Base-by-base conservation (phyloP, 1,140 invertebrate genomes). In the Cotesia typhae region DNA sequence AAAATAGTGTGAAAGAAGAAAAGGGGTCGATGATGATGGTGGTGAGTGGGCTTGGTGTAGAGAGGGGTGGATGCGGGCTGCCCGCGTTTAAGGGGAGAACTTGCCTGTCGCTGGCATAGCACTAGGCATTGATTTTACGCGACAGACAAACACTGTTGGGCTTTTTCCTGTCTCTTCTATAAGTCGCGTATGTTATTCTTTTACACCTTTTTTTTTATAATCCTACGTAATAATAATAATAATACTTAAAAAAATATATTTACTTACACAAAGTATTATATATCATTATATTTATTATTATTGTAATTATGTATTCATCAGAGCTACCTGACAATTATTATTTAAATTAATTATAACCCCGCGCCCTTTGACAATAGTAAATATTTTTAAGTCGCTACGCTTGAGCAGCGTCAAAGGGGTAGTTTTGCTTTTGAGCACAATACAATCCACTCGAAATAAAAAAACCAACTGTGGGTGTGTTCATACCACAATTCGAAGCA, bases 61-160 rank as follows among this genome's bases (percentile, higher is more conserved):
- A 47, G 41, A 41, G 65, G 73, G 70, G 41, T 70, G 51, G 68
- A n/a, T 37, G 51, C 57, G 52, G 70, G 63, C 67, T 20, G 61
- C 41, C 14, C 38, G 72, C 47, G 38, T 41, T 60, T 60, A 63
- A 63, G 71, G 74, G 77, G 79, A 75, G 69, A 78, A 75, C 67
- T 82, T 80, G 78, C 70, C 79, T 84, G 83, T 83, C 83, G 83
- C 79, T 77, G 79, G 74, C 78, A 70, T 77, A 78, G 74, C 78
- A 70, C 51, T 37, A 79, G 80, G 83, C 82, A 85, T 85, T 84
- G 84, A 85, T 85, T 85, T 85, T 85, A 80, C 79, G 75, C 83
- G 81, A 83, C 84, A 85, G 80, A 81, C 83, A 82, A 79, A 78
- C 79, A 63, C 75, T 72, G 72, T 70, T 72, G 69, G 68, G 14